Conservation (phyloP, 64 coral and sea anemone genomes). For the Stichodactyla helianthus region DNA sequence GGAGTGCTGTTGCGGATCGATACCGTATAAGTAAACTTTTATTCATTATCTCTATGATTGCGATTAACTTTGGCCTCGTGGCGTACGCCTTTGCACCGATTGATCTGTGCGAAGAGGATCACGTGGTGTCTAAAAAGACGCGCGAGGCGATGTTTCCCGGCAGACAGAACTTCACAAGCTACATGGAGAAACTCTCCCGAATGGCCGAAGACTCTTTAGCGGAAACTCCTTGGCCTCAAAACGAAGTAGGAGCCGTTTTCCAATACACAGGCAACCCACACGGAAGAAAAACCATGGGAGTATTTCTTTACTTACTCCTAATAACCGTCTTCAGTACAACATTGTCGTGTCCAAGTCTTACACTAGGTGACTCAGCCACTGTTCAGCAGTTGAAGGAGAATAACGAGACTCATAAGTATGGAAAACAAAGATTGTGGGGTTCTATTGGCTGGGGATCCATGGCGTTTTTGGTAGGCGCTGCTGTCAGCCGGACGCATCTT, state of each 20-base stretch:
- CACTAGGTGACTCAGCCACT: constrained; percentile 83
- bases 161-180: constrained; percentile 1
- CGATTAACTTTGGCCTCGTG: constrained; percentile 61
- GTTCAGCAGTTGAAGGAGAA: constrained; percentile 79
- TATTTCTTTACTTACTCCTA: constrained; percentile 79
- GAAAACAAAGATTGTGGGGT: constrained; percentile 87
- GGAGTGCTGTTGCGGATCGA: constrained; percentile 82
- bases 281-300: constrained; percentile 25
- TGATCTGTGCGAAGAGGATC: constrained; percentile 70
- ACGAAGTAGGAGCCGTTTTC: constrained; percentile 52
- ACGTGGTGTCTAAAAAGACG: constrained; percentile 17
- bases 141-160: neutral
- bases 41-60: constrained; percentile 80
- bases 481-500: constrained; percentile 82
- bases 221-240: constrained; percentile 79
- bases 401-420: constrained; percentile 89
- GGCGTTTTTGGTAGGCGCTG: constrained; percentile 85
- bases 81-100: constrained; percentile 78
- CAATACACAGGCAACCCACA: constrained; percentile 35
- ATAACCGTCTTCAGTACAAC: constrained; percentile 87
- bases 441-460: constrained; percentile 88
- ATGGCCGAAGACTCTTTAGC: constrained; percentile 64
- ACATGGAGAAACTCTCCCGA: constrained; percentile 40
- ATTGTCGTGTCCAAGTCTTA: constrained; percentile 88
- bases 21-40: constrained; percentile 85